Evolutionary conservation across 2,888 invertebrate species (phyloP), one percentile per base, ranked within the genome.

Genomic region (Temnothorax ravouxi): DNA sequence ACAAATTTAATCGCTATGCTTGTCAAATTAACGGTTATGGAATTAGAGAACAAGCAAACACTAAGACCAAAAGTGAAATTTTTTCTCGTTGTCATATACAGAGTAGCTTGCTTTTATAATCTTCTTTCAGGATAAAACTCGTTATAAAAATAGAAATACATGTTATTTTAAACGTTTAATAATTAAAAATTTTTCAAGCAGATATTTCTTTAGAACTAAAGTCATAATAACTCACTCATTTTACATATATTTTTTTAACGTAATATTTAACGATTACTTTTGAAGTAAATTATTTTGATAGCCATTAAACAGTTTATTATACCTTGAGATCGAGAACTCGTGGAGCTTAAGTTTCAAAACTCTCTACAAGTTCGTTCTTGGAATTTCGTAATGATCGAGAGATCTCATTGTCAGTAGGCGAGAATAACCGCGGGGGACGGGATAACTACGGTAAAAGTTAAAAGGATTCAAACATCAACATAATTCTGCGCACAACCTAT

Each of bases 381-480:
- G n/a, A 69, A 69, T 56, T 79, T 56, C 13, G 29, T 15, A 79
- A 79, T 44, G 6, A 21, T 59, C 18, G 21, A 69, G 44, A 69
- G 6, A 79, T 56, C 54, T 44, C 29, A 29, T 29, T 29, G 29
- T 29, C n/a, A 21, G 3, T 44, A 44, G 5, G n/a, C 54, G 34
- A 67, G 47, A 47, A 47, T 67, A 47, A 67, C 11, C 66, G 66
- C 52, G 47, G 29, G n/a, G 38, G 18, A 54, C 11, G n/a, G 44
- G 18, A 54, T 50, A 15, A 61, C 38, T 72, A 80, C 54, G 76
- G 79, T 61, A n/a, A 71, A 71, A 80, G 61, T 84, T 81, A 74
- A 76, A 77, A 77, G 67, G 64, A 84, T 59, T 80, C 66, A 25
- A 84, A 85, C 83, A 87, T 84, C 72, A 77, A 84, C 25, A 80